Evolutionary conservation across 2,888 invertebrate species (phyloP), one percentile per base, ranked within the genome.

Genomic region (Spatulosminthurus flaviceps): DNA sequence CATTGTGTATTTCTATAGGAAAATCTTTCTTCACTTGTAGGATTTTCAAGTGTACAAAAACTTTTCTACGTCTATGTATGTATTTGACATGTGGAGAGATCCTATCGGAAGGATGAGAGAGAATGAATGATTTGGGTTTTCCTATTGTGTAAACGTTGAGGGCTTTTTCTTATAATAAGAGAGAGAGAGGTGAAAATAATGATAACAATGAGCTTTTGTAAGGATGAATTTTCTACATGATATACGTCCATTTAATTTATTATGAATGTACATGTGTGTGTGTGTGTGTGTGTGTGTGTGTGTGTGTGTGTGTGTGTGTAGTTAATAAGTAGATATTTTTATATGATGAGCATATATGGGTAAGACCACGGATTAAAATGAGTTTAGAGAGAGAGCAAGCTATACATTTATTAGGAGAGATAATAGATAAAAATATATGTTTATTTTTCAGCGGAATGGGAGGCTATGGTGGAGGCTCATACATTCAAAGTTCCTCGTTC

Each of bases 401-500:
- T n/a, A n/a, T n/a, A n/a, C 41, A 51, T 5, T 26, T 22, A 26
- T 4, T 21, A 42, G 4, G n/a, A 21, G 22, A 42, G 42, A 41
- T 24, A 7, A 34, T 28, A 74, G 28, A 21, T 74, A 13, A 60
- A 61, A n/a, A 72, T 11, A 51, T 51, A 51, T 11, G 9, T 51
- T 51, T 51, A 51, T 64, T 76, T 79, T 79, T 29, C 67, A 85
- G 85, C 75, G 83, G 84, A 51, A 83, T 84, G 83, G 85, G 85
- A 79, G 81, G 84, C 61, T 83, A 84, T 74, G 82, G 81, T 72
- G 83, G 82, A 79, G 79, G 84, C 61, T 81, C 84, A 24, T 85
- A 85, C 79, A 83, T 83, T 79, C 85, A 84, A 77, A 82, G 78
- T 79, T 79, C 84, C 41, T 80, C 83, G 28, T 82, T 85, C 69